Evolutionary conservation across 2,888 invertebrate species (phyloP).

Genomic region (Cataglyphis altisquamis): DNA sequence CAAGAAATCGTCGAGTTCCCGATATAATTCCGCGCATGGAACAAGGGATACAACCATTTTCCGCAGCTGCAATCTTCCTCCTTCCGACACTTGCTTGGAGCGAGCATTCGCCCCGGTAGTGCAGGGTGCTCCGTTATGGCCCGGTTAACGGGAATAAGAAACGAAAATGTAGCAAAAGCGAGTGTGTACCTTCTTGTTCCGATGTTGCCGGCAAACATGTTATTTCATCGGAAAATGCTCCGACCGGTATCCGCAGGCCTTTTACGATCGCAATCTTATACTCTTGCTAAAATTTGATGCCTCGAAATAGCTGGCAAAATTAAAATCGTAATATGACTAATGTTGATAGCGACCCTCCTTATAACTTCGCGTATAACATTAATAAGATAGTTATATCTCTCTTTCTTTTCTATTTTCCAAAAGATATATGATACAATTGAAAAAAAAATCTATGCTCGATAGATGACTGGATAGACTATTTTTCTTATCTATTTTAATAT

Average conservation of each 20-base stretch:
- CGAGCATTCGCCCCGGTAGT: background rate
- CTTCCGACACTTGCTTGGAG: background rate
- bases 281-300: background rate
- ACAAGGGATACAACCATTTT: constrained; percentile 52
- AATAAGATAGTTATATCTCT: background rate
- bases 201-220: constrained; percentile 38
- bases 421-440: background rate
- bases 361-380: background rate
- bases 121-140: constrained; percentile 16
- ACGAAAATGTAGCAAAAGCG: constrained; percentile 25
- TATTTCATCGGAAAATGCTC: constrained; percentile 48
- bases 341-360: background rate
- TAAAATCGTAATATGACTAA: background rate
- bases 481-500: background rate
- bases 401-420: background rate
- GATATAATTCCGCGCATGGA: constrained; percentile 37
- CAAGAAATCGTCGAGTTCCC: constrained; percentile 43
- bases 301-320: background rate
- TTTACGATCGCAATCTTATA: constrained; percentile 17
- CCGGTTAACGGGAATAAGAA: constrained; percentile 52
- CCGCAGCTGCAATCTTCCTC: constrained; percentile 49
- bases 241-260: background rate
- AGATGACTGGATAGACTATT: background rate
- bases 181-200: constrained; percentile 8
- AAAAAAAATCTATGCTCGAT: background rate